These are phyloP conservation scores for Steinernema carpocapsae DNA, from an alignment of 2,888 invertebrate genomes.

Conservation along the genomic window DNA sequence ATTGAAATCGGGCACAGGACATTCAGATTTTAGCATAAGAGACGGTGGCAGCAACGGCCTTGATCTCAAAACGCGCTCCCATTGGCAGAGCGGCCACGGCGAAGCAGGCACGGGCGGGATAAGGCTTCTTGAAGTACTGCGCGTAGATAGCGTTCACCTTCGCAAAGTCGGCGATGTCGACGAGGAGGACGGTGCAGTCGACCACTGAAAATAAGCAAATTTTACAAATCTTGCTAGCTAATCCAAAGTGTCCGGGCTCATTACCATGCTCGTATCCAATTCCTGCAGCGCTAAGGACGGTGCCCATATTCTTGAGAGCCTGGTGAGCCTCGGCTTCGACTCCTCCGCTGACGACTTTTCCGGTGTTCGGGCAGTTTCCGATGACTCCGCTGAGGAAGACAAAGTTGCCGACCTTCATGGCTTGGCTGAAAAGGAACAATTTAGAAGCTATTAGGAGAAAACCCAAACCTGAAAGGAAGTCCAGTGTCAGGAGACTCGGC, in stretches of 20 bases:
- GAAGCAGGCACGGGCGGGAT: slow-evolving; percentile 83
- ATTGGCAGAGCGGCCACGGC: slow-evolving; percentile 73
- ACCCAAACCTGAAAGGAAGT: neutral
- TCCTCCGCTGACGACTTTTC: slow-evolving; percentile 80
- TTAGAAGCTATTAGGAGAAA: neutral
- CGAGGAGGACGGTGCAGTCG: slow-evolving; percentile 83
- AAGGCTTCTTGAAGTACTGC: slow-evolving; percentile 75
- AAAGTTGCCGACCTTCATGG: slow-evolving; percentile 81
- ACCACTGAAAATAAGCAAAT: slow-evolving; percentile 74
- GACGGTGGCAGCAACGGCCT: neutral
- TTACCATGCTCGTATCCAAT: slow-evolving; percentile 70
- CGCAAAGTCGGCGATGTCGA: slow-evolving; percentile 81
- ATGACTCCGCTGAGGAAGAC: slow-evolving; percentile 86
- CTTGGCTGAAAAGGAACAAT: slow-evolving; percentile 76
- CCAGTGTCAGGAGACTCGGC: slow-evolving; percentile 1
- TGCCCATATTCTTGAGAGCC: slow-evolving; percentile 81
- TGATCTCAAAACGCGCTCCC: slow-evolving; percentile 55
- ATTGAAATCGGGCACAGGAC: no score
- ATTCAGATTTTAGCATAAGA: neutral
- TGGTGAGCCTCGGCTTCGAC: slow-evolving; percentile 78
- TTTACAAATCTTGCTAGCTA: neutral
- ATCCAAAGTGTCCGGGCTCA: neutral
- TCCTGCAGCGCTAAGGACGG: slow-evolving; percentile 77
- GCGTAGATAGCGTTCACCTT: slow-evolving; percentile 82
- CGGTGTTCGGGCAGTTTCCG: slow-evolving; percentile 78